Percentiles rank a stretch among this genome's conserved stretches.
Conservation (phyloP, 1,140 invertebrate species). For the Lutraria rhynchaena region DNA sequence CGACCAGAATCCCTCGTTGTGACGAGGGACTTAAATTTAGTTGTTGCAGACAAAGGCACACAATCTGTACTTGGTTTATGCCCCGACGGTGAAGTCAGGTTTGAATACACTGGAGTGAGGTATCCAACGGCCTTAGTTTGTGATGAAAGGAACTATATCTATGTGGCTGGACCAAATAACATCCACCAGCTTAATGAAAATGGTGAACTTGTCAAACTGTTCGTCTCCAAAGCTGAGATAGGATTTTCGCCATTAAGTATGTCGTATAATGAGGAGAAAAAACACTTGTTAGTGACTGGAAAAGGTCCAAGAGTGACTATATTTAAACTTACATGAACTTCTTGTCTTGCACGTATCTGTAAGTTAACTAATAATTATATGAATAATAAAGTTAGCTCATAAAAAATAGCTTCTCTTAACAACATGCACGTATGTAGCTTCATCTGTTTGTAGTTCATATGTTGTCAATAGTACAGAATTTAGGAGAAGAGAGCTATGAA, state of each 20-base stretch:
- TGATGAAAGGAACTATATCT: constrained; percentile 53
- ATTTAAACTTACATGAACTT: constrained; percentile 30
- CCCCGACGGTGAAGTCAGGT: constrained; percentile 32
- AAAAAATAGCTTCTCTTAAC: too few relatives aligned
- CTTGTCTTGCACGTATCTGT: too few relatives aligned
- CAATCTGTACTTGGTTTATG: constrained; percentile 6
- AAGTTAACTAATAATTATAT: too few relatives aligned
- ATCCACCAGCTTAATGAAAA: constrained; percentile 31
- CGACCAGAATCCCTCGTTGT: constrained; percentile 26
- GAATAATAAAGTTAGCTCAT: too few relatives aligned
- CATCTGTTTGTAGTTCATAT: too few relatives aligned
- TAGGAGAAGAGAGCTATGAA: too few relatives aligned
- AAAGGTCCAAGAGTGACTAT: constrained; percentile 36
- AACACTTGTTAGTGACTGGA: constrained; percentile 35
- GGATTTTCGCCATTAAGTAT: constrained; percentile 42
- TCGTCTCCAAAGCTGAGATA: constrained; percentile 51
- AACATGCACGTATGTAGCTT: too few relatives aligned
- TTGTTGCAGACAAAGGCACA: constrained; percentile 27
- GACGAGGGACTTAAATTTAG: constrained; percentile 22
- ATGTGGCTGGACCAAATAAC: constrained; percentile 42
- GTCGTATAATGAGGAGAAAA: constrained; percentile 20
- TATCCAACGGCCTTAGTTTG: constrained; percentile 17
- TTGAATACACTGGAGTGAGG: constrained; percentile 33
- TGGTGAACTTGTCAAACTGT: constrained; percentile 46
- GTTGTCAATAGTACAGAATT: too few relatives aligned